These are phyloP conservation scores for Prionace glauca DNA, from an alignment of 2,797 vertebrate genomes.

Conservation along the genomic window DNA sequence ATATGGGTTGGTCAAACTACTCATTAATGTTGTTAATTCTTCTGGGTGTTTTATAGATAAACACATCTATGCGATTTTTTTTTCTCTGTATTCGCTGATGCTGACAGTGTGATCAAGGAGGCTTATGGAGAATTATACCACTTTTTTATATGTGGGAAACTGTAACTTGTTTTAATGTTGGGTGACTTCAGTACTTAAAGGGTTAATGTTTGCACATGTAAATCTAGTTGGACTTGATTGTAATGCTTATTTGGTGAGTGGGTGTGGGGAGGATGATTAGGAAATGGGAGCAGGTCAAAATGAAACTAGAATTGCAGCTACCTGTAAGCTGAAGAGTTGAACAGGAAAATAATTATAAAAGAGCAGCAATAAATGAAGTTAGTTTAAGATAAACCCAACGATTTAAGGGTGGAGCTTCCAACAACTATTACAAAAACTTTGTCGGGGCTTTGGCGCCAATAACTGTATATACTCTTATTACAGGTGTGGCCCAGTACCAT, in stretches of 20 bases:
- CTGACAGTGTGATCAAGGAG: neutral
- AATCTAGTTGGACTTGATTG: neutral
- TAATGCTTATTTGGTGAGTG: neutral
- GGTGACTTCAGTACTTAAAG: neutral
- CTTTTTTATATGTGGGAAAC: neutral
- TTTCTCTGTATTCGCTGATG: neutral
- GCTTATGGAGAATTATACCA: no score
- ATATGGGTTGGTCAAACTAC: neutral
- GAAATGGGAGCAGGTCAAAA: neutral
- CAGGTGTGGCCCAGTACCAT: conserved; percentile 21
- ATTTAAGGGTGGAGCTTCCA: conserved; percentile 43
- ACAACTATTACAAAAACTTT: conserved; percentile 42
- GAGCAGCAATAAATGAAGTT: conserved; percentile 51
- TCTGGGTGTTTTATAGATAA: neutral
- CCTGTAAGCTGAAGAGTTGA: conserved; percentile 45
- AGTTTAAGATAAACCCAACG: conserved; percentile 47
- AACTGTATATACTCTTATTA: conserved; percentile 48
- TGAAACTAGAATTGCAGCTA: conserved; percentile 51
- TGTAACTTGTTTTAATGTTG: neutral
- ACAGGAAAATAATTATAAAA: conserved; percentile 54
- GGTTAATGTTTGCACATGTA: neutral
- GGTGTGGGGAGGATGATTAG: no score
- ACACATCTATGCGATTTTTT: neutral
- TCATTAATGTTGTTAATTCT: neutral
- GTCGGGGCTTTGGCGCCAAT: conserved; percentile 49